Evolutionary conservation across 2,797 vertebrate species (phyloP).

Genomic region (Oryzias sinensis): DNA sequence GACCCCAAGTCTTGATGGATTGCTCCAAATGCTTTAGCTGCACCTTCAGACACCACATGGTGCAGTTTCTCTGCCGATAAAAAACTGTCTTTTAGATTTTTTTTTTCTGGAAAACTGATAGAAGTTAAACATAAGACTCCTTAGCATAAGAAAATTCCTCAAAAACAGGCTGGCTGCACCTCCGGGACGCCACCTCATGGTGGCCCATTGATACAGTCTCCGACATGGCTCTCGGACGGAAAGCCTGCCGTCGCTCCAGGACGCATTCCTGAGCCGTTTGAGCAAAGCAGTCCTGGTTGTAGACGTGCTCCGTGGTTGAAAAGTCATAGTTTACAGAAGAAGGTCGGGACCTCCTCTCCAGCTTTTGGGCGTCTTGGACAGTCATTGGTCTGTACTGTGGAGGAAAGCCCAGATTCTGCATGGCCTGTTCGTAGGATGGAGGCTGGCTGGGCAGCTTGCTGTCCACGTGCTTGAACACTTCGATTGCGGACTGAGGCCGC

Average conservation of each 20-base stretch:
- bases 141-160: constrained; percentile 86
- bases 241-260: constrained; percentile 49
- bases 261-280: constrained; percentile 15
- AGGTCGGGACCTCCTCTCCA: constrained; percentile 65
- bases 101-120: constrained; percentile 5
- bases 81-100: constrained; percentile 7
- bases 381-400: constrained; percentile 74
- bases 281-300: constrained; percentile 19
- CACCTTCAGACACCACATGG: constrained; percentile 6
- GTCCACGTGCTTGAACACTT: constrained; percentile 84
- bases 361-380: constrained; percentile 75
- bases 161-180: constrained; percentile 86
- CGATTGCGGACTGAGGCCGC: constrained; percentile 79
- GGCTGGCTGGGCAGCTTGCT: constrained; percentile 78
- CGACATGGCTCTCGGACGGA: constrained; percentile 82
- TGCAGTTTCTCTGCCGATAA: not conserved
- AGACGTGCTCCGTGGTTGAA: constrained; percentile 18
- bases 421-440: constrained; percentile 86
- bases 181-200: constrained; percentile 62
- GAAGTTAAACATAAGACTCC: constrained; percentile 90
- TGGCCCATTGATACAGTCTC: constrained; percentile 74
- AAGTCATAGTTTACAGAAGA: constrained; percentile 73
- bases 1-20: not conserved
- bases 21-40: constrained; percentile 1
- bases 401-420: constrained; percentile 54